Evolutionary conservation across 2,113 vertebrate genomes (phyloP).

Genomic region (Sprattus sprattus): DNA sequence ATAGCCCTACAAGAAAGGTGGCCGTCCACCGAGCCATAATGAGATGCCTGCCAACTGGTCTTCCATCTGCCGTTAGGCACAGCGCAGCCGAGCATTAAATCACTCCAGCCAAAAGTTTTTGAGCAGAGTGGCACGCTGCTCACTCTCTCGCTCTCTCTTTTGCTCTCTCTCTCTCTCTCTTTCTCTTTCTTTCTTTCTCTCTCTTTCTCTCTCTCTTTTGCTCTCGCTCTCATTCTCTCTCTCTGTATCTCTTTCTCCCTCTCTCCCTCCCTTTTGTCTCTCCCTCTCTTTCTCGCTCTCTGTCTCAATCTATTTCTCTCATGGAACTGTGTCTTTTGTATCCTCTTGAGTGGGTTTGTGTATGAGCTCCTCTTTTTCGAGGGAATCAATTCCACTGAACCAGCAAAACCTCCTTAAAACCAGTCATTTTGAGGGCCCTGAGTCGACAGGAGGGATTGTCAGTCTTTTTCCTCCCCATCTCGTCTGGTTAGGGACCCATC

Average conservation of each 20-base stretch:
- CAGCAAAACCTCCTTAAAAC: background rate
- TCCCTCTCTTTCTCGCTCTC: background rate
- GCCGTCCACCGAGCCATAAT: conserved; percentile 47
- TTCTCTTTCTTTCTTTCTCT: background rate
- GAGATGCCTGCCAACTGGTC: conserved; percentile 50
- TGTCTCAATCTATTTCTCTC: background rate
- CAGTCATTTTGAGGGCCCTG: background rate
- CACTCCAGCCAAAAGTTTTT: conserved; percentile 43
- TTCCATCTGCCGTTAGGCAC: conserved; percentile 53
- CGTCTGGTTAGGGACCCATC: background rate
- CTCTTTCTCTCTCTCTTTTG: background rate
- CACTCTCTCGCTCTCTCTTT: background rate
- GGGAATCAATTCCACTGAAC: conserved; percentile 4
- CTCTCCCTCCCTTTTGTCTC: background rate
- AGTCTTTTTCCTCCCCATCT: background rate
- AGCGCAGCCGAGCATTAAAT: conserved; percentile 51
- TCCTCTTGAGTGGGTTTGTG: background rate
- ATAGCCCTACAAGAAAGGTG: conserved; percentile 36
- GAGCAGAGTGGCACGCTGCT: conserved; percentile 1
- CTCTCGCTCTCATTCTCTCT: background rate
- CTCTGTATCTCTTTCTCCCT: background rate
- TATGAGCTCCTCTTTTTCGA: background rate
- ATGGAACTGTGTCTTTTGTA: background rate
- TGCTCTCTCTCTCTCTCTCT: conserved; percentile 5
- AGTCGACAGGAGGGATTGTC: background rate